Evolutionary conservation across 2,797 vertebrate species (phyloP), one percentile per base, ranked within the genome.

Genomic region (Holocentrus rufus): DNA sequence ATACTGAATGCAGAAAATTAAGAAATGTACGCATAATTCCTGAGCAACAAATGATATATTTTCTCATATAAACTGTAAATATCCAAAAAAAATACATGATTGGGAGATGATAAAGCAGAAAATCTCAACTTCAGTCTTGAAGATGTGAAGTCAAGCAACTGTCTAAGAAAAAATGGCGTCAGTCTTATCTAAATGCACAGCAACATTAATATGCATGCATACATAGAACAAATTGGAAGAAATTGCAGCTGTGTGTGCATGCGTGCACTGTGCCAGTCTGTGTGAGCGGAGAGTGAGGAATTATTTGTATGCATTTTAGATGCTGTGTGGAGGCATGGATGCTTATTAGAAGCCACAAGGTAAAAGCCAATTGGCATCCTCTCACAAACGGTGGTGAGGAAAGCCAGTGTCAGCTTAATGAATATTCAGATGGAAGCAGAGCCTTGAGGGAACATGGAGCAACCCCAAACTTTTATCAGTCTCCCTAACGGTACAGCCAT

Each of bases 301-400:
- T 77, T 46, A 59, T 85, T 88, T 85, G 79, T 76, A 76, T 88
- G 86, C 81, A 59, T 69, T 70, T 79, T 85, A 66, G 39, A 49
- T 49, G n/a, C n/a, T 49, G 27, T 31, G 47, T 60, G 54, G 27
- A 46, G 79, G 71, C 76, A 70, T 44, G 65, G 44, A 79, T 62
- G 81, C 76, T 82, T 86, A 87, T 89, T 89, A 84, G 84, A 76
- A 76, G 82, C 81, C 87, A 87, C 79, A 62, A 86, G 85, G 84
- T 91, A 87, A 87, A 90, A 91, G 85, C 85, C 87, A 89, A 79
- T 84, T 89, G 86, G 89, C 87, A 85, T 88, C 76, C 75, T 89
- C 85, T 86, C 68, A 84, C 77, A 89, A 86, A 87, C 56, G 50
- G 65, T 86, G 83, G 85, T 13, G 55, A 85, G 83, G 81, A 91